Percentiles rank a stretch among this genome's conserved stretches.
These are phyloP conservation scores for Conger conger DNA, from an alignment of 2,113 vertebrate genomes.

Conservation along the genomic window DNA sequence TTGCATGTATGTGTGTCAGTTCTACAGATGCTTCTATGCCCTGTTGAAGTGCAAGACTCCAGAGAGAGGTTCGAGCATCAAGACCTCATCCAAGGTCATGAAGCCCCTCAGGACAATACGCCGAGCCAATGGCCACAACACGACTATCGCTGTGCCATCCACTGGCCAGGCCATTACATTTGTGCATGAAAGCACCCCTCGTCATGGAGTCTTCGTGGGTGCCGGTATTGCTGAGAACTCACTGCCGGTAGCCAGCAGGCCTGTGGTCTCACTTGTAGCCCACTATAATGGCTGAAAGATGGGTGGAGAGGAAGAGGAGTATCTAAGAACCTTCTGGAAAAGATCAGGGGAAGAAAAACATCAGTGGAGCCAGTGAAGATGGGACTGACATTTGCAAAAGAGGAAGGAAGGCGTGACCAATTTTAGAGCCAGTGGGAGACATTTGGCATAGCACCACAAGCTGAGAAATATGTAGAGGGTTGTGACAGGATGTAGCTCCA, in stretches of 20 bases:
- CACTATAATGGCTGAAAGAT: neutral
- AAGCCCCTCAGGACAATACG: conserved; percentile 47
- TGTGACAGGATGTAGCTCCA: neutral
- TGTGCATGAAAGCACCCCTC: neutral
- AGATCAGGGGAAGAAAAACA: neutral
- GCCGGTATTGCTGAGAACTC: neutral
- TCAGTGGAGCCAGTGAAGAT: neutral
- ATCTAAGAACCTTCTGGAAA: neutral
- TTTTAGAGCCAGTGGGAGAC: neutral
- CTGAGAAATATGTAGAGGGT: neutral
- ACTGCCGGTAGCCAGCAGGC: neutral
- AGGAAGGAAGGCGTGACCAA: neutral
- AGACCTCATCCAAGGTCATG: conserved; percentile 52
- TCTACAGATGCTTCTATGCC: conserved; percentile 73
- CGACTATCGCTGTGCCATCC: conserved; percentile 23
- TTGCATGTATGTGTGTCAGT: conserved; percentile 58
- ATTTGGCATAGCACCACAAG: neutral
- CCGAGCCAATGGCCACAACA: conserved; percentile 32
- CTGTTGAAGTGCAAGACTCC: conserved; percentile 61
- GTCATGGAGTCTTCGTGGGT: neutral
- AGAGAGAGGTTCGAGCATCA: conserved; percentile 50
- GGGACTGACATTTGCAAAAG: neutral
- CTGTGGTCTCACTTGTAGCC: neutral
- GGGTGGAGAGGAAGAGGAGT: neutral
- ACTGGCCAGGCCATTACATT: neutral